Percentiles rank a stretch among this genome's conserved stretches.
phyloP scores from a whole-genome alignment of 2,888 invertebrate genomes.

The Lithophane semibrunnea region DNA sequence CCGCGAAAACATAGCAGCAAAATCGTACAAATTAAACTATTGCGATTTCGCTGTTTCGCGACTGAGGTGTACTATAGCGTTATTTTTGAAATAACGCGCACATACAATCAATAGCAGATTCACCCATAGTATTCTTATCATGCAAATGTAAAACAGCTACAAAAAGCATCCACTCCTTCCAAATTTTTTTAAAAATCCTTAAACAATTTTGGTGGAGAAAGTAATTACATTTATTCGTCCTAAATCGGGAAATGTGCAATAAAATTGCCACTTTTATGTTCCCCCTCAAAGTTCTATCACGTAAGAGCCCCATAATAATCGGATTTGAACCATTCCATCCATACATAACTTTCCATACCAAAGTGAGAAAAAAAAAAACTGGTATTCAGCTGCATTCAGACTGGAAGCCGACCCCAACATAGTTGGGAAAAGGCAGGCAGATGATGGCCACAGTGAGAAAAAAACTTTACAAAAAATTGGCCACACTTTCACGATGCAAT shows the following conservation, averaged over 20 bases:
- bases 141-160: not conserved
- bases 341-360: not conserved
- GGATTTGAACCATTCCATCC: constrained; percentile 4
- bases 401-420: too few relatives aligned
- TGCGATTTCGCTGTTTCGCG: too few relatives aligned
- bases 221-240: not conserved
- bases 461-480: not conserved
- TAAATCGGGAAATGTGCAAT: not conserved
- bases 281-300: not conserved
- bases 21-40: too few relatives aligned
- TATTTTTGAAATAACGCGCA: not conserved
- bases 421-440: too few relatives aligned
- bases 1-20: too few relatives aligned
- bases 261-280: not conserved
- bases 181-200: not conserved
- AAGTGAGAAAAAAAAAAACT: not conserved
- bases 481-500: not conserved
- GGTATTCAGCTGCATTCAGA: too few relatives aligned
- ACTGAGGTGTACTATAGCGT: too few relatives aligned
- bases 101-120: not conserved
- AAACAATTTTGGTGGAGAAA: not conserved
- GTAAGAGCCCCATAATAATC: constrained; percentile 1
- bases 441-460: not conserved
- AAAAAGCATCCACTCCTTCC: not conserved
- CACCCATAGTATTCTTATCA: not conserved